phyloP scores from a whole-genome alignment of 2,797 vertebrate genomes.

The Enteromius thamalakanensis region DNA sequence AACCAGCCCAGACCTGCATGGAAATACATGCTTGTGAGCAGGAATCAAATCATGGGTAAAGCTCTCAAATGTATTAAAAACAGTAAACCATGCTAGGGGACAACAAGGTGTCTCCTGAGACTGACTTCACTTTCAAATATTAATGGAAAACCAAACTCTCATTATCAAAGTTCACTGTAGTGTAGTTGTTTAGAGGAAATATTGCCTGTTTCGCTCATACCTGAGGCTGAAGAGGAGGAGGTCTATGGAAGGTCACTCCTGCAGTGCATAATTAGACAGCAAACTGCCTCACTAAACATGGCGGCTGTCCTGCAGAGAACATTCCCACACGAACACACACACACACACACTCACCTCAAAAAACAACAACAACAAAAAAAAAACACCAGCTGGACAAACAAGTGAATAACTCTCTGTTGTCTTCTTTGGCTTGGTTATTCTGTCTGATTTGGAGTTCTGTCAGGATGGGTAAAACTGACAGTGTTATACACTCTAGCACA shows the following conservation, averaged over 20 bases:
- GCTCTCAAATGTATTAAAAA: background rate
- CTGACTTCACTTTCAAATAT: background rate
- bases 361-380: too few relatives aligned
- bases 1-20: background rate
- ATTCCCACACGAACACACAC: conserved; percentile 27
- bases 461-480: background rate
- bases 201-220: background rate
- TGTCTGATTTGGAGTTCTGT: background rate
- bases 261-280: conserved; percentile 79
- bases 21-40: background rate
- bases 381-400: conserved; percentile 24
- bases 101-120: background rate
- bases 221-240: conserved; percentile 34
- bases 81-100: background rate
- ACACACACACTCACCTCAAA: conserved; percentile 35
- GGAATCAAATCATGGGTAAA: conserved; percentile 5
- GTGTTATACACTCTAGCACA: background rate
- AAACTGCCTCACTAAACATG: conserved; percentile 78
- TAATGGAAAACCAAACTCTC: conserved; percentile 1
- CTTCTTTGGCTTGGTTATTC: background rate
- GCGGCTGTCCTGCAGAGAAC: conserved; percentile 66
- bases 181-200: conserved; percentile 24
- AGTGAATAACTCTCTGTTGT: background rate
- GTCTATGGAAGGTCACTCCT: conserved; percentile 79
- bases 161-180: background rate